phyloP scores from a whole-genome alignment of 2,113 vertebrate species.

The Hypomesus transpacificus region DNA sequence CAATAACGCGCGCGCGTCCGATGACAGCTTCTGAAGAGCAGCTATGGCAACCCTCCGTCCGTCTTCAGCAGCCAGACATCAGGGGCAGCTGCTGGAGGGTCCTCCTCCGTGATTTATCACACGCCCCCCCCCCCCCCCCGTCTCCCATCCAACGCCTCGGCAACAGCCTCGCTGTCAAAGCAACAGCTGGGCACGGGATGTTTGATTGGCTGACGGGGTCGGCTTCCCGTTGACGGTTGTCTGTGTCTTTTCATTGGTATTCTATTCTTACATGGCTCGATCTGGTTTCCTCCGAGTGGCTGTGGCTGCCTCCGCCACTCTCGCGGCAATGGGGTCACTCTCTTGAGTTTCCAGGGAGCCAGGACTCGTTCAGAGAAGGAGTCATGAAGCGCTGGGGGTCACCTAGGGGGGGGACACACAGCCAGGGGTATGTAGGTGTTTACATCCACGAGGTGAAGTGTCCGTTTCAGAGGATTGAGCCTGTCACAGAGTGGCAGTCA shows the following conservation, averaged over 20 bases:
- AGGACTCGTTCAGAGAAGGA: slow-evolving; percentile 7
- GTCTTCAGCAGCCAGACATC: slow-evolving; percentile 37
- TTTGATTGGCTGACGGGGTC: slow-evolving; percentile 56
- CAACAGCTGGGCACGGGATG: slow-evolving; percentile 64
- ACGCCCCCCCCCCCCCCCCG: slow-evolving; percentile 3
- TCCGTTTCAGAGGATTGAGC: too few relatives aligned
- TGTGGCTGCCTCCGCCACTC: slow-evolving; percentile 21
- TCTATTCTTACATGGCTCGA: slow-evolving; percentile 54
- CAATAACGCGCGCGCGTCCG: slow-evolving; percentile 46
- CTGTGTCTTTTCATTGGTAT: slow-evolving; percentile 51
- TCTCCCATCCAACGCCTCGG: slow-evolving; percentile 42
- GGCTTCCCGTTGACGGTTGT: slow-evolving; percentile 30
- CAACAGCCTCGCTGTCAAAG: slow-evolving; percentile 37
- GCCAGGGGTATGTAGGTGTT: neutral
- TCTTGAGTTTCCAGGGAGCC: slow-evolving; percentile 15
- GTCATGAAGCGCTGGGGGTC: neutral
- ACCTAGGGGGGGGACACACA: neutral
- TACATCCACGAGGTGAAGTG: neutral
- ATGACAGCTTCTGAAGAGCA: slow-evolving; percentile 47
- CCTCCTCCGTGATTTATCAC: slow-evolving; percentile 56
- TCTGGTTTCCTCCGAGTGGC: slow-evolving; percentile 53
- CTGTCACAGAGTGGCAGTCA: too few relatives aligned
- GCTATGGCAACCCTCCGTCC: slow-evolving; percentile 52
- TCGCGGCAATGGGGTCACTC: slow-evolving; percentile 1
- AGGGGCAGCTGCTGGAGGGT: slow-evolving; percentile 63